Evolutionary conservation across 1,140 invertebrate species (phyloP).

Genomic region (Leptoteleia sp.): DNA sequence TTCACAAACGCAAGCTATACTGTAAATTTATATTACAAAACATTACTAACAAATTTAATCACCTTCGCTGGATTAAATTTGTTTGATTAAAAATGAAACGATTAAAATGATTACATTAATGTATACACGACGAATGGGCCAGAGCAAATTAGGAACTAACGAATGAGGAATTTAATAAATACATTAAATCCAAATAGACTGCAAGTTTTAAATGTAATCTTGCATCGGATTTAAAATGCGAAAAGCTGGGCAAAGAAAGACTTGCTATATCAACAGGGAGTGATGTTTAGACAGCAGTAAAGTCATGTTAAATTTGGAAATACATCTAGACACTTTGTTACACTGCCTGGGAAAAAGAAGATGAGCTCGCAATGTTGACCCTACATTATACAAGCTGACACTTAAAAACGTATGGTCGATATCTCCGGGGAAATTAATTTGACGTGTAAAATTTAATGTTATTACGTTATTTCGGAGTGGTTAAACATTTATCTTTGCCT

Average conservation of each 20-base stretch:
- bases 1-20: no score
- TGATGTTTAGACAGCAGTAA: conserved; percentile 45
- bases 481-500: conserved; percentile 50
- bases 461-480: conserved; percentile 51
- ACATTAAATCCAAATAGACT: no score
- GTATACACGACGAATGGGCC: no score
- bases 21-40: no score
- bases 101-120: no score
- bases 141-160: no score
- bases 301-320: conserved; percentile 62
- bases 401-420: conserved; percentile 48
- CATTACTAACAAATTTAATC: no score
- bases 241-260: conserved; percentile 27
- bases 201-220: no score
- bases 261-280: conserved; percentile 32
- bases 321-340: conserved; percentile 50
- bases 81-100: no score
- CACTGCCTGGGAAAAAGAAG: conserved; percentile 39
- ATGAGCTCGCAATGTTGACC: conserved; percentile 49
- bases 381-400: conserved; percentile 44
- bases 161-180: no score
- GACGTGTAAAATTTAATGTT: conserved; percentile 57
- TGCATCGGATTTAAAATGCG: conserved; percentile 29
- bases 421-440: conserved; percentile 58
- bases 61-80: no score